Percentiles rank a stretch among this genome's conserved stretches.
phyloP scores from a whole-genome alignment of 2,888 invertebrate species.

The Drosophila tanythrix region DNA sequence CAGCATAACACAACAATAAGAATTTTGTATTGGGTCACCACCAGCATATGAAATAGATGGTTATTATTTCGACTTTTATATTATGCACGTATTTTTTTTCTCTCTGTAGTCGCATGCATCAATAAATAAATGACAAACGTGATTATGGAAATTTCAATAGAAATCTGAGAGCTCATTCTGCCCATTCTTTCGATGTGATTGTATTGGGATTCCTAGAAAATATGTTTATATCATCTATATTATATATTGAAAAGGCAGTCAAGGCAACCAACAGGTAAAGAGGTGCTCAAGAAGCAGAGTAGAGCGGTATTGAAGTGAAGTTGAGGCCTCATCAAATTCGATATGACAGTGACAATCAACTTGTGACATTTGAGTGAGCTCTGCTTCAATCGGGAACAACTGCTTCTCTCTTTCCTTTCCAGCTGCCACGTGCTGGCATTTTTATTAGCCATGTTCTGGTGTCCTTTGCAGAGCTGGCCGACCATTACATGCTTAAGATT shows the following conservation, averaged over 20 bases:
- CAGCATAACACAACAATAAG: constrained; percentile 13
- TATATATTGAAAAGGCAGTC: constrained; percentile 25
- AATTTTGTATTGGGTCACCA: constrained; percentile 15
- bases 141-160: constrained; percentile 78
- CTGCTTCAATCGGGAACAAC: constrained; percentile 1
- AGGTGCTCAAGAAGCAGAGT: constrained; percentile 6
- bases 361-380: constrained; percentile 63
- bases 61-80: constrained; percentile 30
- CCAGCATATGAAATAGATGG: constrained; percentile 39
- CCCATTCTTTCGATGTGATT: constrained; percentile 4
- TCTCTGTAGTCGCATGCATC: constrained; percentile 58
- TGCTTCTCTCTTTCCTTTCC: background rate
- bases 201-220: constrained; percentile 13
- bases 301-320: constrained; percentile 15
- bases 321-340: constrained; percentile 68
- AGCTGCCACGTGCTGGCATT: constrained; percentile 53
- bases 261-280: constrained; percentile 22
- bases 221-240: background rate
- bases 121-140: constrained; percentile 79
- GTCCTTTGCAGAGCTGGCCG: constrained; percentile 10
- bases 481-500: constrained; percentile 44
- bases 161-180: constrained; percentile 46
- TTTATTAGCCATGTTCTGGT: constrained; percentile 59
- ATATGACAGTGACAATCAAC: constrained; percentile 78
- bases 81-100: background rate